Evolutionary conservation across 2,888 invertebrate genomes (phyloP).

Genomic region (Corythucha ciliata): DNA sequence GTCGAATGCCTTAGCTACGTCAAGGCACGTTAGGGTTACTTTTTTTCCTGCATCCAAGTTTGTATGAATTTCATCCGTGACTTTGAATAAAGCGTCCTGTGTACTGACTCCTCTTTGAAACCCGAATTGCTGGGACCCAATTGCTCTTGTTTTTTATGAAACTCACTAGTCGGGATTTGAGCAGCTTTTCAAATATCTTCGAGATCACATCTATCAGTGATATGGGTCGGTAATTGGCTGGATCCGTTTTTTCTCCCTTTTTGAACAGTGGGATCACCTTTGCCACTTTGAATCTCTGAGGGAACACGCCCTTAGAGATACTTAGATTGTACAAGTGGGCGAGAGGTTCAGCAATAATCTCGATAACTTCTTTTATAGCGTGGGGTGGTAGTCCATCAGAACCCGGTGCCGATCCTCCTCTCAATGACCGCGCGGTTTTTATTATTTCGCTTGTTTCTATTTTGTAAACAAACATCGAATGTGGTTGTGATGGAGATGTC

Average conservation of each 20-base stretch:
- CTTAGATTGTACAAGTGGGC: slow-evolving; percentile 3
- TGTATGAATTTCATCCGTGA: too few relatives aligned
- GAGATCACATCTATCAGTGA: slow-evolving; percentile 3
- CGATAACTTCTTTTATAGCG: neutral
- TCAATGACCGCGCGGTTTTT: neutral
- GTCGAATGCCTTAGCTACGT: too few relatives aligned
- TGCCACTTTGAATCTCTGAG: slow-evolving; percentile 1
- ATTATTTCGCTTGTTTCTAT: neutral
- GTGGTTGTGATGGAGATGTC: too few relatives aligned
- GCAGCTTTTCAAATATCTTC: neutral
- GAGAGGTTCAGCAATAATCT: neutral
- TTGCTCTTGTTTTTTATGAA: too few relatives aligned
- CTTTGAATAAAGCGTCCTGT: too few relatives aligned
- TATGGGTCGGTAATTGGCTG: slow-evolving; percentile 3
- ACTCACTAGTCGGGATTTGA: too few relatives aligned
- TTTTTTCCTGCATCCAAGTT: too few relatives aligned
- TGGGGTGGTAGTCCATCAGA: neutral
- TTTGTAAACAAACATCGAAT: slow-evolving; percentile 1
- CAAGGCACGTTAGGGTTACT: too few relatives aligned
- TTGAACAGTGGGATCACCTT: slow-evolving; percentile 12
- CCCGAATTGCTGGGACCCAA: too few relatives aligned
- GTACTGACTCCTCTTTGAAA: too few relatives aligned
- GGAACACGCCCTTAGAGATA: neutral
- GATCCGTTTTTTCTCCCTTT: neutral
- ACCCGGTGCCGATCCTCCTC: slow-evolving; percentile 8